Conservation (phyloP, 2,113 vertebrate species). For the Delphinus delphis region DNA sequence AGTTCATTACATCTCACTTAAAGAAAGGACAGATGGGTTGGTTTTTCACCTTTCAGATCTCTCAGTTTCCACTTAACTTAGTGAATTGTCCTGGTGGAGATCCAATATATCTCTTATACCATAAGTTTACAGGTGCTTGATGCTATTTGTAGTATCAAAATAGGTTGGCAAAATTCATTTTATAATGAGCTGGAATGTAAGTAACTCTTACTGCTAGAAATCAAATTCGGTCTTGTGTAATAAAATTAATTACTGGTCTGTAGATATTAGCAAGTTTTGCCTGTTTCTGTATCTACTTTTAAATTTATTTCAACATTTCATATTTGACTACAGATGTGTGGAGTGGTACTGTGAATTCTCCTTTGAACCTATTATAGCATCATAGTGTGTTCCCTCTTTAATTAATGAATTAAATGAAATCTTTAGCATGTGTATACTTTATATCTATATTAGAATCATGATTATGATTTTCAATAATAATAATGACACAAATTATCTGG, state of each 20-base stretch:
- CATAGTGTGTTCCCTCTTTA: not conserved
- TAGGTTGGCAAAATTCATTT: not conserved
- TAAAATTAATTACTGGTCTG: not conserved
- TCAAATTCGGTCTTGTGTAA: not conserved
- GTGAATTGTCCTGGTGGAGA: not conserved
- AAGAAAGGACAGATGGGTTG: not conserved
- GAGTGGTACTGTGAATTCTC: not conserved
- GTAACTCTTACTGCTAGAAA: not conserved
- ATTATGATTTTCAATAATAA: not conserved
- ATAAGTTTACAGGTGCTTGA: not conserved
- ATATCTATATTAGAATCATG: not conserved
- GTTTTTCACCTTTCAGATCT: not conserved
- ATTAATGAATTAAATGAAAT: not conserved
- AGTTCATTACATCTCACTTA: not conserved
- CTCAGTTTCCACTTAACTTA: not conserved
- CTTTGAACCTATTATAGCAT: not conserved
- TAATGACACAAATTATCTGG: not conserved
- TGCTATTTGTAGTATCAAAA: not conserved
- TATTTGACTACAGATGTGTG: not conserved
- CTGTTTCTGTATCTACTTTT: not conserved
- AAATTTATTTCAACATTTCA: not conserved
- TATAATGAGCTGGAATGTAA: not conserved
- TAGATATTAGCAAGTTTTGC: not conserved
- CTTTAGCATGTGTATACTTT: not conserved
- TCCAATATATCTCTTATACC: not conserved